These are phyloP conservation scores for Coenonympha arcania DNA, from an alignment of 2,888 invertebrate genomes.

Conservation along the genomic window DNA sequence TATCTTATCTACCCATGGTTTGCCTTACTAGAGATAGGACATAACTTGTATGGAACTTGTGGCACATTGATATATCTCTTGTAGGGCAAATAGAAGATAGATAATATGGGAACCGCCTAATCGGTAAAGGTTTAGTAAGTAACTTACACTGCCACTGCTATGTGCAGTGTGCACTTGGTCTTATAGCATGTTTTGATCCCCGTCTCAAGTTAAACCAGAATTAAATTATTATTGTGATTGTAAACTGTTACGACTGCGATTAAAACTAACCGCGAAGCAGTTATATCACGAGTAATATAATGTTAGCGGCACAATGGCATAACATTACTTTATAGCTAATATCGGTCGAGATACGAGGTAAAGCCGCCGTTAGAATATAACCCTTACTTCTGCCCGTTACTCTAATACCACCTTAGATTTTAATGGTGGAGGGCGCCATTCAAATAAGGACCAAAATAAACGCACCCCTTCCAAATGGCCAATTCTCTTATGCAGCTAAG, in stretches of 20 bases:
- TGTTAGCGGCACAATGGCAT: conserved; percentile 34
- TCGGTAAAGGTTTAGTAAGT: too few relatives aligned
- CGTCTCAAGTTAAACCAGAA: conserved; percentile 45
- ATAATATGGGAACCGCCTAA: too few relatives aligned
- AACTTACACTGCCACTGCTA: conserved; percentile 46
- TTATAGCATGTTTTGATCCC: conserved; percentile 49
- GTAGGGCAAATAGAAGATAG: too few relatives aligned
- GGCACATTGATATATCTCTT: too few relatives aligned
- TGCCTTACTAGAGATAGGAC: too few relatives aligned
- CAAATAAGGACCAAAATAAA: conserved; percentile 41
- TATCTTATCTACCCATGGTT: too few relatives aligned
- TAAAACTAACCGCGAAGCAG: conserved; percentile 61
- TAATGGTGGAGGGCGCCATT: conserved; percentile 37
- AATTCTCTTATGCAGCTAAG: conserved; percentile 42
- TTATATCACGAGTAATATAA: conserved; percentile 32
- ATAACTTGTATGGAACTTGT: too few relatives aligned
- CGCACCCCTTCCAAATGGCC: conserved; percentile 48
- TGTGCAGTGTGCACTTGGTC: conserved; percentile 33
- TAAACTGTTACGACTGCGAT: conserved; percentile 65
- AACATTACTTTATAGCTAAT: conserved; percentile 54
- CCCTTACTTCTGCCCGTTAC: conserved; percentile 44
- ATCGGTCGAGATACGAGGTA: conserved; percentile 43
- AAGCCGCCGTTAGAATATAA: conserved; percentile 48
- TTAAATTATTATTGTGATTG: conserved; percentile 69
- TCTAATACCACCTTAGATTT: conserved; percentile 44